phyloP scores from a whole-genome alignment of 2,113 vertebrate species.

The Cebidichthys violaceus region DNA sequence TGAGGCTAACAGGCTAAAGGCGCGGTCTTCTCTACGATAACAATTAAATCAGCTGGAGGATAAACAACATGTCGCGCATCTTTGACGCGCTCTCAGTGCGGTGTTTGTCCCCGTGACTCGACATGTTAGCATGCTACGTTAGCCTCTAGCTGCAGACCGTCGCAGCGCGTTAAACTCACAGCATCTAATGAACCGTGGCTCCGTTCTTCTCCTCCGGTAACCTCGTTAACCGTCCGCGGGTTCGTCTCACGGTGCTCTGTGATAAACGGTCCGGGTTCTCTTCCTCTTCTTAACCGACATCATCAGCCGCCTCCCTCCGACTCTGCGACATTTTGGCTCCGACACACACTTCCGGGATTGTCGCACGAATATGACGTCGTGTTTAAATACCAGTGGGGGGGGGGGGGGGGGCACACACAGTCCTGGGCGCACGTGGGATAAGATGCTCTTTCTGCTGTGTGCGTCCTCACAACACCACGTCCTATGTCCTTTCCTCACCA shows the following conservation, averaged over 20 bases:
- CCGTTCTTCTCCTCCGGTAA: background rate
- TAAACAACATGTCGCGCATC: too few relatives aligned
- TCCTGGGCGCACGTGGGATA: too few relatives aligned
- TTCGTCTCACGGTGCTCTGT: background rate
- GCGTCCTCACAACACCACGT: too few relatives aligned
- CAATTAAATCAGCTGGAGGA: too few relatives aligned
- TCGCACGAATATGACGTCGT: conserved; percentile 43
- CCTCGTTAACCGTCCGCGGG: too few relatives aligned
- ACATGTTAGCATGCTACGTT: conserved; percentile 65
- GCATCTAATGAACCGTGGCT: background rate
- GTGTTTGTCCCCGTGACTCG: conserved; percentile 64
- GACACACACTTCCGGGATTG: conserved; percentile 47
- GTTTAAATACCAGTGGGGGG: too few relatives aligned
- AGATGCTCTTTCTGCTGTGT: too few relatives aligned
- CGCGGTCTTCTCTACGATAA: too few relatives aligned
- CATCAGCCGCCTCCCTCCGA: conserved; percentile 35
- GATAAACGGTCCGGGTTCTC: background rate
- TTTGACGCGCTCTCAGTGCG: too few relatives aligned
- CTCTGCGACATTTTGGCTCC: conserved; percentile 74
- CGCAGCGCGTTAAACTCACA: conserved; percentile 32
- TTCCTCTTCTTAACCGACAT: conserved; percentile 55
- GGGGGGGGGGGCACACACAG: too few relatives aligned
- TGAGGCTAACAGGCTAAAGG: background rate
- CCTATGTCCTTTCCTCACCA: too few relatives aligned
- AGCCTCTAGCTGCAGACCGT: conserved; percentile 1